These are phyloP conservation scores for Irena cyanogastra DNA, from an alignment of 2,113 vertebrate species.

Conservation along the genomic window DNA sequence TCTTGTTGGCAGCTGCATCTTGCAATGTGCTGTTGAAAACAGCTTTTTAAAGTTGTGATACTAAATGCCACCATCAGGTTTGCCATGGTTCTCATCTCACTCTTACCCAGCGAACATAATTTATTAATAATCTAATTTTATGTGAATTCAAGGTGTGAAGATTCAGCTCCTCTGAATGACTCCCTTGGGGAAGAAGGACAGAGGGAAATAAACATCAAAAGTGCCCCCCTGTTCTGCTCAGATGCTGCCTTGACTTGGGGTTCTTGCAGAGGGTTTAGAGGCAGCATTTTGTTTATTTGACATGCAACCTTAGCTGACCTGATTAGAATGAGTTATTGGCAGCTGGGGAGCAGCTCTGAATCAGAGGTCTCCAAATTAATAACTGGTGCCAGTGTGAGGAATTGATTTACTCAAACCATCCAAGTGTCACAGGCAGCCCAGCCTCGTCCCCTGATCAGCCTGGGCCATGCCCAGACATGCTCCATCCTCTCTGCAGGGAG, in stretches of 20 bases:
- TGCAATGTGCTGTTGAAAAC: neutral
- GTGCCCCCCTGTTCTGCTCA: neutral
- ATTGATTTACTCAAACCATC: neutral
- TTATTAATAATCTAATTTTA: neutral
- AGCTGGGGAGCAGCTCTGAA: neutral
- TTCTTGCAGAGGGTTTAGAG: neutral
- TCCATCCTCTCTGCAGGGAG: neutral
- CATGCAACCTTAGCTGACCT: rapidly evolving
- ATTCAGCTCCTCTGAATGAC: neutral
- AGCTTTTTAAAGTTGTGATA: neutral
- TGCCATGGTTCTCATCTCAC: neutral
- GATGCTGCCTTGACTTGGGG: neutral
- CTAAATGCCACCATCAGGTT: neutral
- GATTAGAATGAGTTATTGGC: neutral
- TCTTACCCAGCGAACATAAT: neutral
- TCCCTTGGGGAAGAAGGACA: neutral
- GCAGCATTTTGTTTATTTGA: neutral
- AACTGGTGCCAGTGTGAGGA: neutral
- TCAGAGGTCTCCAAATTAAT: neutral
- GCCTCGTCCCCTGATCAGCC: neutral
- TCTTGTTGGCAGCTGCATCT: neutral
- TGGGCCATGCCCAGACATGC: neutral
- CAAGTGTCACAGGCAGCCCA: neutral
- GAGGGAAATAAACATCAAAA: neutral
- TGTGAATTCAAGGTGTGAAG: neutral